These are phyloP conservation scores for Cyclopterus lumpus DNA, from an alignment of 2,797 vertebrate species.

Conservation along the genomic window DNA sequence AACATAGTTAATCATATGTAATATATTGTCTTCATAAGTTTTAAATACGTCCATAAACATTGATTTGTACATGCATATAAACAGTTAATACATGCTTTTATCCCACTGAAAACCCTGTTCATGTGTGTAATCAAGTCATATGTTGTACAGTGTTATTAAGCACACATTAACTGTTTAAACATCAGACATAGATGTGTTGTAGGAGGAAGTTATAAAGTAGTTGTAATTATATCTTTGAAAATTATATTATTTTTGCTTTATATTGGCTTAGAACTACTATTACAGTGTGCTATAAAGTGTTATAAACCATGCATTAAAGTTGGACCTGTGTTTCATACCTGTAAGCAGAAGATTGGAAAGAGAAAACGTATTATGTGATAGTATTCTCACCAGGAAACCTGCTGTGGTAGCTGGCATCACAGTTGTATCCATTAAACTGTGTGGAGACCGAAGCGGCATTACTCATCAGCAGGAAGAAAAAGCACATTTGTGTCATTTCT, in stretches of 20 bases:
- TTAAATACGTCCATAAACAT: not conserved
- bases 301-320: not conserved
- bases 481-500: conserved; percentile 90
- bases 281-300: not conserved
- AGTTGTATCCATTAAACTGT: conserved; percentile 98
- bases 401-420: conserved; percentile 95
- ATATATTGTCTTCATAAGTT: not conserved
- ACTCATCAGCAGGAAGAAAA: conserved; percentile 88
- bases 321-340: not conserved
- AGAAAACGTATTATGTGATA: not conserved
- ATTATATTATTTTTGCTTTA: not conserved
- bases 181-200: not conserved
- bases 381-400: conserved; percentile 96
- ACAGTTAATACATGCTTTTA: not conserved
- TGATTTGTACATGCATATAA: not conserved
- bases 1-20: not conserved
- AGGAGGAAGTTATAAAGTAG: not conserved
- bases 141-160: not conserved
- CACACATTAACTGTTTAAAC: not conserved
- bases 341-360: not conserved
- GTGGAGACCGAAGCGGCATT: conserved; percentile 84
- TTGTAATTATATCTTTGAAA: not conserved
- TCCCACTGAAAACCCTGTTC: not conserved
- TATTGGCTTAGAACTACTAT: not conserved
- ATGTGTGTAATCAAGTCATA: not conserved